Percentiles rank a stretch among this genome's conserved stretches.
phyloP scores from a whole-genome alignment of 2,113 vertebrate genomes.

The Cephalopterus ornatus region DNA sequence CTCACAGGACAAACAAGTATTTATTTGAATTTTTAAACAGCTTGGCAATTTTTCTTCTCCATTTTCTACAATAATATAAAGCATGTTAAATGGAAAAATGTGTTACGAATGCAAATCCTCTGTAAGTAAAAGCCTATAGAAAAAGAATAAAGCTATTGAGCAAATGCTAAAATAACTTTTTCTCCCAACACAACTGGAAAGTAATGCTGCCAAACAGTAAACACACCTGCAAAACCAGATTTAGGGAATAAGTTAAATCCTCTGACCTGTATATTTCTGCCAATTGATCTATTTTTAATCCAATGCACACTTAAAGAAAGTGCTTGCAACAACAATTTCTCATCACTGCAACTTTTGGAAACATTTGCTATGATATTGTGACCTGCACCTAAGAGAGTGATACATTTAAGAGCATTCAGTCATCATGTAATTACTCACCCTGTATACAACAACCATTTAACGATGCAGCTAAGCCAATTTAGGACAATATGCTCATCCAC shows the following conservation, averaged over 20 bases:
- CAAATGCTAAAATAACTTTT: neutral
- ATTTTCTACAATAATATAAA: neutral
- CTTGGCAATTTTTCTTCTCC: neutral
- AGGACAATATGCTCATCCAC: slow-evolving; percentile 39
- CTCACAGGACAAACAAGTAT: slow-evolving; percentile 10
- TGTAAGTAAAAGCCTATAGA: neutral
- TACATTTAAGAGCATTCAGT: slow-evolving; percentile 10
- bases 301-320: neutral
- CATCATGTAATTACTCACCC: neutral
- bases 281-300: neutral
- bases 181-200: slow-evolving; percentile 3
- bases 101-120: neutral
- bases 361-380: neutral
- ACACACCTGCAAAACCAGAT: neutral
- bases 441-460: slow-evolving; percentile 28
- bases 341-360: neutral
- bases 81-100: neutral
- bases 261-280: neutral
- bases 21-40: slow-evolving; percentile 44
- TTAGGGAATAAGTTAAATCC: neutral
- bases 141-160: neutral
- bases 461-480: slow-evolving; percentile 48
- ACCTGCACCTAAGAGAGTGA: neutral
- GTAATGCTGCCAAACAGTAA: neutral
- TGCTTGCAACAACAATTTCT: neutral